Evolutionary conservation across 1,140 invertebrate genomes (phyloP), one percentile per base, ranked within the genome.

Genomic region (Pachypsylla venusta): DNA sequence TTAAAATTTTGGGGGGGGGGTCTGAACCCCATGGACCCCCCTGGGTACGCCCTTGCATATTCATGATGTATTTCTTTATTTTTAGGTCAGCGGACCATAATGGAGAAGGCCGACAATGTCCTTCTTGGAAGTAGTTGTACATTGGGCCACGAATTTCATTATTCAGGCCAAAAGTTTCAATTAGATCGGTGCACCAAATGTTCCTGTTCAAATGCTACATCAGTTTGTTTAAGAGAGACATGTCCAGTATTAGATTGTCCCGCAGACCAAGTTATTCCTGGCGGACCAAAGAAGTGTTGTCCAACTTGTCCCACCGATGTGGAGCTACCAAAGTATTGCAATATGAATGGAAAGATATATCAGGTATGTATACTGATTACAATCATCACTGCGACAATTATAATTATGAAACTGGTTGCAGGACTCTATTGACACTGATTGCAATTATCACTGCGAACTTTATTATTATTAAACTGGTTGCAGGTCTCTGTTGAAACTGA

Each of bases 181-280:
- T 75, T 82, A 14, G 89, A 93, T 67, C 76, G 81, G 2, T 93
- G 90, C 69, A 92, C 89, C 1, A 77, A 79, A 25, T 95, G 92
- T 70, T 80, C 76, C 1, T 95, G 91, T 66, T 59, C 72, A 35
- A 85, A 85, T 70, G 83, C 85, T 22, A 88, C 84, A 0, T 53
- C 58, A 7, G 28, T 85, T 14, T 95, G 92, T 71, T 73, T 77
- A 13, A 75, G 87, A 5, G 76, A 81, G 61, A 83, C 85, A 1
- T 94, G 91, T 67, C 87, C 89, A 1, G 79, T 88, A 0, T 69
- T 93, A 48, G 83, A 87, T 60, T 94, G 91, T 68, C 75, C 82
- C 0, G 76, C 80, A 0, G 80, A 85, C 40, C 76, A 81, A 27
- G 81, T 87, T 65, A 77, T 80, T 28, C 77, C 67, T 71, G 1